Base-by-base conservation (phyloP, 2,797 vertebrate species). In the Acanthopagrus latus region DNA sequence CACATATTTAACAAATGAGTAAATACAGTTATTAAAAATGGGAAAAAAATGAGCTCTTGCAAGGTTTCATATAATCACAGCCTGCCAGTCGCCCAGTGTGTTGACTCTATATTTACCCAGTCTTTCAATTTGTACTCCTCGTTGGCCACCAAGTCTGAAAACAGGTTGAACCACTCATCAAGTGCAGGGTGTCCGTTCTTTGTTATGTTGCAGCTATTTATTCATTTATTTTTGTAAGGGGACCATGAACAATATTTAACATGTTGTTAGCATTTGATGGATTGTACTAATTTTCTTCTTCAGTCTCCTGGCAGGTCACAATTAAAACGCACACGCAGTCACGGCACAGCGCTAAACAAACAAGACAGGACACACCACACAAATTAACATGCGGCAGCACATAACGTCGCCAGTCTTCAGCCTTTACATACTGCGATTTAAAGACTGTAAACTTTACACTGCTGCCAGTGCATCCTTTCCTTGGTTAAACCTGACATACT, bases 41-140 rank as follows among this genome's bases (percentile, higher is more conserved):
- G 63, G 44, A 38, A 38, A 57, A 64, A 69, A 69, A 29, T 50
- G 70, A n/a, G 21, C 48, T 41, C 17, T 43, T 13, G 5, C 41
- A 43, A 55, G 23, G 48, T 71, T 55, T 71, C 41, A 43, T 29
- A 44, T 65, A 64, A 59, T 72, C 16, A 33, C 7, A 62, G 43
- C 33, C 55, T 64, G 64, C n/a, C 51, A 8, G 29, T 50, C 3
- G 2, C 27, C 10, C 20, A 58, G 50, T 60, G 43, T 47, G 46
- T 76, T 55, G 1, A 52, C 20, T 27, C 56, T 57, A 18, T 43
- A 57, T 62, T 67, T 43, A 56, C 48, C 48, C 20, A 33, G 54
- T 50, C 18, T 54, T 21, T 67, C 56, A 55, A 55, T 74, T 68
- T 27, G 13, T 54, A 12, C 27, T 38, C 10, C 44, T 64, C 33